Conservation (phyloP, 2,113 vertebrate species). For the Uria lomvia region DNA sequence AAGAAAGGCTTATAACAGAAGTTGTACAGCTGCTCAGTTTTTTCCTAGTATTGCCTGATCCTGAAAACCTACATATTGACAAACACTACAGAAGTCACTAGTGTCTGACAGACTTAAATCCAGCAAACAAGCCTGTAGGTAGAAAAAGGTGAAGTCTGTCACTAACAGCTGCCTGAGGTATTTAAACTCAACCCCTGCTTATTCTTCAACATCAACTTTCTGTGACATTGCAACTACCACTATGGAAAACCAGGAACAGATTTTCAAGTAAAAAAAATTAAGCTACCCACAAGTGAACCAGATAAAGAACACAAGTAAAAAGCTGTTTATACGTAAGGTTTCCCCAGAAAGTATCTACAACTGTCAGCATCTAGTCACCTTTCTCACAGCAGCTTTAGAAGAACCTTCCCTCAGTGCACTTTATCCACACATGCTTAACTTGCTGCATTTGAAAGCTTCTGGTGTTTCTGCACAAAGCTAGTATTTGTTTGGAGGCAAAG, state of each 20-base stretch:
- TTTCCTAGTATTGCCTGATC: neutral
- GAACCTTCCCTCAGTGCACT: neutral
- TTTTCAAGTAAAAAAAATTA: neutral
- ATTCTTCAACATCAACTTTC: neutral
- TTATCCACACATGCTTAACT: neutral
- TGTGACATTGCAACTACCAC: neutral
- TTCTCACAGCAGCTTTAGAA: neutral
- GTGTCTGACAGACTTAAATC: neutral
- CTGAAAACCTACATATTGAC: neutral
- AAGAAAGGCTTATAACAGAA: neutral
- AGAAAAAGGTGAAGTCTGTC: neutral
- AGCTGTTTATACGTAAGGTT: neutral
- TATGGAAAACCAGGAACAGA: neutral
- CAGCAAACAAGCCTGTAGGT: neutral
- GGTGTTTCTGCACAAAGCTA: neutral
- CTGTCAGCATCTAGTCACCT: neutral
- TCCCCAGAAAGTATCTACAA: neutral
- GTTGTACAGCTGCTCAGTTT: neutral
- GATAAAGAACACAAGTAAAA: neutral
- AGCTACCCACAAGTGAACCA: neutral
- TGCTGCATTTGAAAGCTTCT: neutral
- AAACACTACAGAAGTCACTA: neutral
- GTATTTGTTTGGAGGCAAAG: neutral
- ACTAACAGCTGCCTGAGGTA: neutral
- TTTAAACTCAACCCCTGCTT: neutral